Base-by-base conservation (phyloP, 1,140 invertebrate species). In the Lepeophtheirus salmonis region DNA sequence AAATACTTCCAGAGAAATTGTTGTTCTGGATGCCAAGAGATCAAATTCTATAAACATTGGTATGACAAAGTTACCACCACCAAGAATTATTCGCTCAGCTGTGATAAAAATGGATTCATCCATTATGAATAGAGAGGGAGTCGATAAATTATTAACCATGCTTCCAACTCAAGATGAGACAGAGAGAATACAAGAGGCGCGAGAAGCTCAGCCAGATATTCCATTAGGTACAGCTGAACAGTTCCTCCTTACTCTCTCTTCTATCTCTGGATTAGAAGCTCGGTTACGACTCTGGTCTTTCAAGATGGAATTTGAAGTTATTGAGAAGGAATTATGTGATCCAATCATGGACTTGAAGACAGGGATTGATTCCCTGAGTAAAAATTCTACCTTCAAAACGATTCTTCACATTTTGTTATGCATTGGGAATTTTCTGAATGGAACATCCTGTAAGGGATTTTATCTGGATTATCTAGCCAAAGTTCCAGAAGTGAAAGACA, bases 1-100 rank as follows among this genome's bases (percentile, higher is more conserved):
- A 73, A 89, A 85, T 70, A 95, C 92, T 70, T 96, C 86, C 68
- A 88, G 92, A 71, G 87, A 92, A 72, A 83, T 97, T 59, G 88
- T 95, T 50, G 91, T 99, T 22, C 74, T 99, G 69, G 91, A 97
- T 72, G 83, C 90, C 20, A 99, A 99, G 70, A 77, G 96, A 64
- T 98, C 94, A 1, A 97, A 99, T 73, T 91, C 91, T 12, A 98
- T 99, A 65, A 99, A 98, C 71, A 99, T 99, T 67, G 91, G 91
- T n/a, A 89, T 99, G 82, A 99, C 94, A 10, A 97, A 97, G 70
- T 74, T 99, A 64, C 95, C 96, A 21, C 92, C 91, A 3, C 87
- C 92, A 1, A 79, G 92, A 16, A 89, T 91, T 2, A 99, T 99
- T 62, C 97, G 97, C 71, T 87, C 89, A 20, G 95, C 94, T 53